Evolutionary conservation across 2,113 vertebrate genomes (phyloP).

Genomic region (Collichthys lucidus): DNA sequence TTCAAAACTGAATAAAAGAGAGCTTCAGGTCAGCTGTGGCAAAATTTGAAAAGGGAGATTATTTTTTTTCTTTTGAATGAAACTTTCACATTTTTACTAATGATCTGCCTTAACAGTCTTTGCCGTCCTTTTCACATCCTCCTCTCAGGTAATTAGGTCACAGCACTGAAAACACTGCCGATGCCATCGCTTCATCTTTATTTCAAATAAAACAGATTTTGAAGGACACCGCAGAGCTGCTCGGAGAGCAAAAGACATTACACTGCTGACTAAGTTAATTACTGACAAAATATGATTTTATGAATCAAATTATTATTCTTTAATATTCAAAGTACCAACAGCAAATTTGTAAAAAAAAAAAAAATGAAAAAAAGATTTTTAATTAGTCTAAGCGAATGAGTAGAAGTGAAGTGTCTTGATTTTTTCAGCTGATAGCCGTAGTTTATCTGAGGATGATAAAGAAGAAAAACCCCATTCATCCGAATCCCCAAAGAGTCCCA

Average conservation of each 20-base stretch:
- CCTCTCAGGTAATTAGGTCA: slow-evolving; percentile 62
- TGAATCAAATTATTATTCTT: slow-evolving; percentile 53
- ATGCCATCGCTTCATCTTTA: slow-evolving; percentile 27
- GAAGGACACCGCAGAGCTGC: slow-evolving; percentile 60
- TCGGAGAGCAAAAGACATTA: slow-evolving; percentile 41
- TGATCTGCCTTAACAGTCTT: slow-evolving; percentile 23
- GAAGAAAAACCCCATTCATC: slow-evolving; percentile 62
- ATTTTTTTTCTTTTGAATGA: slow-evolving; percentile 24
- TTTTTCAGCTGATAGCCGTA: slow-evolving; percentile 61
- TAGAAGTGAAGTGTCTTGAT: slow-evolving; percentile 57
- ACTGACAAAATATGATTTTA: slow-evolving; percentile 60
- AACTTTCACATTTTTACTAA: slow-evolving; percentile 14
- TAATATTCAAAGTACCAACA: slow-evolving; percentile 71
- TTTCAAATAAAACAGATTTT: slow-evolving; percentile 44
- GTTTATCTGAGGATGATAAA: slow-evolving; percentile 76
- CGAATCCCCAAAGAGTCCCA: slow-evolving; percentile 74
- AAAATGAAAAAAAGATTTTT: slow-evolving; percentile 72
- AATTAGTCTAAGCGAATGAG: slow-evolving; percentile 73
- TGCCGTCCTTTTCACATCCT: slow-evolving; percentile 15
- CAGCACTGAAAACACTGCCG: slow-evolving; percentile 38
- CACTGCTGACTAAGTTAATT: slow-evolving; percentile 65
- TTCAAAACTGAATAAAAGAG: neutral
- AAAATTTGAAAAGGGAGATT: neutral
- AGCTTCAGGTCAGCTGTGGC: neutral
- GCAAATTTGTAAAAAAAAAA: slow-evolving; percentile 62